These are phyloP conservation scores for Centropyge bicolor DNA, from an alignment of 2,797 vertebrate species.

Conservation along the genomic window DNA sequence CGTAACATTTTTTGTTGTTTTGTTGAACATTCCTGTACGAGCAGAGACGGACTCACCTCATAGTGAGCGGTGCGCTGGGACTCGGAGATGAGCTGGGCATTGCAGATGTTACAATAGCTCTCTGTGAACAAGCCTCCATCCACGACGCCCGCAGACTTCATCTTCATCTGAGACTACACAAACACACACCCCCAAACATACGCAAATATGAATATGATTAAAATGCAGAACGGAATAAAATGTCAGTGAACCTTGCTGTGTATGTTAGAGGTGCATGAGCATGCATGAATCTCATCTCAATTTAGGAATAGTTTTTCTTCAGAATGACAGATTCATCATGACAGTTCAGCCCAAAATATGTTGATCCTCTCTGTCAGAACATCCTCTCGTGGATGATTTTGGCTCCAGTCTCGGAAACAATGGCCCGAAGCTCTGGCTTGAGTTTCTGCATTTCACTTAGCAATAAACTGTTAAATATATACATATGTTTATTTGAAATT, in stretches of 20 bases:
- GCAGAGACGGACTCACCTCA: slow-evolving; percentile 79
- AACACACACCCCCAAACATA: slow-evolving; percentile 55
- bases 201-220: slow-evolving; percentile 54
- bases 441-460: slow-evolving; percentile 38
- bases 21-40: slow-evolving; percentile 2
- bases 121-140: slow-evolving; percentile 87
- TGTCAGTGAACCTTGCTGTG: slow-evolving; percentile 47
- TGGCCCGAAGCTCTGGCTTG: slow-evolving; percentile 41
- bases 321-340: slow-evolving; percentile 57
- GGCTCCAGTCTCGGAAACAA: slow-evolving; percentile 47
- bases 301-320: slow-evolving; percentile 42
- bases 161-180: slow-evolving; percentile 82
- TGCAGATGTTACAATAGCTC: slow-evolving; percentile 89
- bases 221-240: slow-evolving; percentile 45
- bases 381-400: slow-evolving; percentile 54
- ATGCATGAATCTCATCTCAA: slow-evolving; percentile 44
- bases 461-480: slow-evolving; percentile 26
- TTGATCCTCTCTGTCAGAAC: slow-evolving; percentile 64
- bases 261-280: slow-evolving; percentile 38
- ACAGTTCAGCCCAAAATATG: slow-evolving; percentile 62
- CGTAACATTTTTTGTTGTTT: slow-evolving; percentile 4
- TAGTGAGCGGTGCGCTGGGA: slow-evolving; percentile 88
- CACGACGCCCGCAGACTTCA: slow-evolving; percentile 85
- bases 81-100: slow-evolving; percentile 89
- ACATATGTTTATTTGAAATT: not conserved